phyloP scores from a whole-genome alignment of 2,797 vertebrate genomes.

The Crypturellus tataupa region DNA sequence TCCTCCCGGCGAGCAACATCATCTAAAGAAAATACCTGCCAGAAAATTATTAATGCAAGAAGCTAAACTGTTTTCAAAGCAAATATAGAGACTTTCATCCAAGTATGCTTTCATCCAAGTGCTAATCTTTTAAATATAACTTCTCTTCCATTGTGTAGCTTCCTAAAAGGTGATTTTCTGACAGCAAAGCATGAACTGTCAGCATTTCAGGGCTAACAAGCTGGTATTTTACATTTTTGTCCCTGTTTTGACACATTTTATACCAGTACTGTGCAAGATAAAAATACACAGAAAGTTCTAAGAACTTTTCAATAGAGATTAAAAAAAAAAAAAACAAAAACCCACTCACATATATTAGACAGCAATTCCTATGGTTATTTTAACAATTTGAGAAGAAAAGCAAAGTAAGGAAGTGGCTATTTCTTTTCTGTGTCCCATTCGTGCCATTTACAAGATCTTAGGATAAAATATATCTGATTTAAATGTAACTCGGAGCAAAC shows the following conservation, averaged over 20 bases:
- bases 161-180: not conserved
- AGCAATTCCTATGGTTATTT: not conserved
- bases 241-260: not conserved
- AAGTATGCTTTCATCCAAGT: not conserved
- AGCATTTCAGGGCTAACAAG: not conserved
- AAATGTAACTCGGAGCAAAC: not conserved
- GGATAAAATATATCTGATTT: not conserved
- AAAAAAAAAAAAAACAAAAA: not conserved
- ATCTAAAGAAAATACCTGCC: not conserved
- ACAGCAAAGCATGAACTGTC: not conserved
- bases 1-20: not conserved
- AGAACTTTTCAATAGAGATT: not conserved
- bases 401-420: not conserved
- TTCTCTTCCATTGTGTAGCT: not conserved
- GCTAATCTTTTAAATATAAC: slow-evolving; percentile 1
- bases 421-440: not conserved
- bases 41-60: not conserved
- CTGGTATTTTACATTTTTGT: not conserved
- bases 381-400: not conserved
- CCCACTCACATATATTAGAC: too few species aligned
- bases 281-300: rapidly evolving
- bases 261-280: not conserved
- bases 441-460: not conserved
- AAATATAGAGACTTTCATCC: not conserved
- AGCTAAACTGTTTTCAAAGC: slow-evolving; percentile 14